Conservation (phyloP, 1,140 invertebrate genomes). For the Leptonema lineaticorne region DNA sequence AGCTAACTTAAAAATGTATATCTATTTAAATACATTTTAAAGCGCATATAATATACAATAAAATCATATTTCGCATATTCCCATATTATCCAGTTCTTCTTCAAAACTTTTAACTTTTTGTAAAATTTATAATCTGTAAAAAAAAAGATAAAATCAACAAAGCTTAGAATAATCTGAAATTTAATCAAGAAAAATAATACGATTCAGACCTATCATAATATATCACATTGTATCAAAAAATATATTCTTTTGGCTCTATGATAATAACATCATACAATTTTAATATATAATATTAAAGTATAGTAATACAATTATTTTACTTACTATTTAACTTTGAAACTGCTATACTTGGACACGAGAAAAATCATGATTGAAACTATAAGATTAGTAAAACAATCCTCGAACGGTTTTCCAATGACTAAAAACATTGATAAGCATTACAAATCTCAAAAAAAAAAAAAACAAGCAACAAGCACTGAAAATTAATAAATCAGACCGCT, state of each 20-base stretch:
- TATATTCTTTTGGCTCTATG: constrained; percentile 40
- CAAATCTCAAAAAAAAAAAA: background rate
- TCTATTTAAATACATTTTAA: no score
- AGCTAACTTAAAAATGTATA: no score
- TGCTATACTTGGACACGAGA: no score
- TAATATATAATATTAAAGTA: no score
- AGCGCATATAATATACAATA: no score
- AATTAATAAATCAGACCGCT: constrained; percentile 33
- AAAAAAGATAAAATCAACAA: no score
- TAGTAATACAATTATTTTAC: no score
- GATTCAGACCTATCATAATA: constrained; percentile 40
- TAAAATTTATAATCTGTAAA: no score
- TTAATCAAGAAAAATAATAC: background rate
- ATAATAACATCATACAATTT: constrained; percentile 34
- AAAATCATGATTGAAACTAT: background rate
- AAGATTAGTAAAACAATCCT: background rate
- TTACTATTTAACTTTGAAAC: no score
- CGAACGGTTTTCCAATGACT: background rate
- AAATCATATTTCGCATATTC: no score
- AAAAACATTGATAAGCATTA: background rate
- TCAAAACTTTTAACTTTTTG: no score
- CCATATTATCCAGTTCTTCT: no score
- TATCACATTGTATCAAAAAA: constrained; percentile 38
- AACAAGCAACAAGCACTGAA: background rate
- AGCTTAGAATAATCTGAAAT: background rate